A percentile compares a stretch with the other conserved stretches of the same genome.
These are phyloP conservation scores for Koerneria pararmatus DNA, from an alignment of 2,888 invertebrate species.

Conservation along the genomic window DNA sequence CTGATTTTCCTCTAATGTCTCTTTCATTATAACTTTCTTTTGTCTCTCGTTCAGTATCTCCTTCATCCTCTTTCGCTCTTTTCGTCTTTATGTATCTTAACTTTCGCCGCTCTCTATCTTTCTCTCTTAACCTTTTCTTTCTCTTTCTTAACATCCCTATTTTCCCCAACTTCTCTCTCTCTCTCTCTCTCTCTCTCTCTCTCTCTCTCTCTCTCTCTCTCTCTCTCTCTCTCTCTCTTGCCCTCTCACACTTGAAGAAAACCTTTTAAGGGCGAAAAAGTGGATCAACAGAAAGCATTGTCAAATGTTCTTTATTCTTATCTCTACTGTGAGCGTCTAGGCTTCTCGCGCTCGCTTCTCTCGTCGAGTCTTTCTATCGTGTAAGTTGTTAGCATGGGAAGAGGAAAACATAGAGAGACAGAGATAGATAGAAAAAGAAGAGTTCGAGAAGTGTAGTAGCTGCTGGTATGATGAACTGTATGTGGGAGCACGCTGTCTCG, in stretches of 20 bases:
- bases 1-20: not conserved
- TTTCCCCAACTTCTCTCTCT: constrained; percentile 16
- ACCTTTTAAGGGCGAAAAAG: no score
- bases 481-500: no score
- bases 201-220: constrained; percentile 22
- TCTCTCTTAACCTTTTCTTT: not conserved
- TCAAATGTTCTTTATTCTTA: constrained; percentile 18
- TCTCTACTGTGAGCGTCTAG: constrained; percentile 26
- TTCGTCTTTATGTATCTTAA: constrained; percentile 19
- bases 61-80: constrained; percentile 9
- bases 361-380: no score
- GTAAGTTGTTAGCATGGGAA: no score
- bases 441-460: no score
- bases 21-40: not conserved
- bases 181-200: not conserved
- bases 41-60: not conserved
- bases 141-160: constrained; percentile 19
- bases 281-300: not conserved
- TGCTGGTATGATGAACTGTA: no score
- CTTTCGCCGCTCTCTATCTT: constrained; percentile 2
- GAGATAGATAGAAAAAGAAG: no score
- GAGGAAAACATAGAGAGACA: no score
- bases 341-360: no score
- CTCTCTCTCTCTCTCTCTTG: constrained; percentile 20
- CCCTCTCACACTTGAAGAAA: constrained; percentile 9